Evolutionary conservation across 2,113 vertebrate species (phyloP), one percentile per base, ranked within the genome.

Genomic region (Sinocyclocheilus grahami): DNA sequence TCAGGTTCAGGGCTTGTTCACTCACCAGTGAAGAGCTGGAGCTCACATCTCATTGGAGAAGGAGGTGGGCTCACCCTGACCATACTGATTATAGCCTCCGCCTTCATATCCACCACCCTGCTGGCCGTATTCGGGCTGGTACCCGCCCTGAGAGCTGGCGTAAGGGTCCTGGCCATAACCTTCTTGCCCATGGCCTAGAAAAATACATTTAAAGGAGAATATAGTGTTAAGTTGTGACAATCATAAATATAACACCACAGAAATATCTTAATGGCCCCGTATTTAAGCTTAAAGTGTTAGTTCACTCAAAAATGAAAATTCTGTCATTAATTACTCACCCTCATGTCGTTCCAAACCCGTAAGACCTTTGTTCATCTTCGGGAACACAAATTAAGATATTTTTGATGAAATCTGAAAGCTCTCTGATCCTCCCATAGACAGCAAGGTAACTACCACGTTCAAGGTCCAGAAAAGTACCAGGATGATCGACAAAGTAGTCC

Each of bases 1-100:
- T 65, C 2, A 2, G 24, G 24, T 65, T 55, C 53, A 55, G 53
- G 16, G 30, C 42, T 58, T 27, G 33, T 71, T 82, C 62, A 78
- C 92, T 92, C 88, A 94, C 94, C 92, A 87, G 86, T 62, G 78
- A 71, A 72, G 76, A 76, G 82, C 77, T 58, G 33, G 90, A 88
- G 93, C 86, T 95, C 94, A 97, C 95, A 97, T 97, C 94, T 97
- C 96, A 93, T 97, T 97, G 93, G 96, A 94, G 93, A 96, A 97
- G 89, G 97, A 97, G 89, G 97, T 97, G 76, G 97, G 96, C 16
- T 93, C 96, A 60, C 94, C 95, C 92, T 94, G 94, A 81, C 95
- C 93, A 82, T 84, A 91, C 33, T 94, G 94, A 37, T 92, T 92
- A 33, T 93, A 94, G 69, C 92, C 92, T 58, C 93, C 92, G 0